A percentile compares a stretch with the other conserved stretches of the same genome.
Conservation (phyloP, 2,113 vertebrate species). For the Puma concolor region DNA sequence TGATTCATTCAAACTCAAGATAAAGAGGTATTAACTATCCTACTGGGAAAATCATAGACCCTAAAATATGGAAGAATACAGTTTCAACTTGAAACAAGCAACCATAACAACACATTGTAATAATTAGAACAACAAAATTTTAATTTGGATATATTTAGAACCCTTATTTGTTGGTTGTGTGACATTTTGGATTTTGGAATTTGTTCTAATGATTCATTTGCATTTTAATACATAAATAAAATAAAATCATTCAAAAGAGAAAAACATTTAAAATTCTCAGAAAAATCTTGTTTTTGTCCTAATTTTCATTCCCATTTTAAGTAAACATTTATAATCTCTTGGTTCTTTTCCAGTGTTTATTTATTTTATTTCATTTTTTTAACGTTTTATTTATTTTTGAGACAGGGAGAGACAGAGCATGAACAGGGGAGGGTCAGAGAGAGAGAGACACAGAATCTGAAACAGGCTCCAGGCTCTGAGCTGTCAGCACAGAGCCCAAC, state of each 20-base stretch:
- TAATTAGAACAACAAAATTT: neutral
- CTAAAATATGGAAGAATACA: neutral
- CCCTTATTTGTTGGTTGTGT: neutral
- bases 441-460: too few species aligned
- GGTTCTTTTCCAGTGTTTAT: neutral
- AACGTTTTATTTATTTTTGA: too few species aligned
- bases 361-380: neutral
- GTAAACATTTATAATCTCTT: neutral
- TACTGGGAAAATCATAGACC: neutral
- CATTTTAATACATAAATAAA: slow-evolving; percentile 22
- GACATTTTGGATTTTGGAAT: neutral
- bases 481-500: too few species aligned
- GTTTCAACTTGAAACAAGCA: neutral
- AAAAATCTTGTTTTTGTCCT: neutral
- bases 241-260: neutral
- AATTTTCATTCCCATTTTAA: neutral
- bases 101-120: fast-evolving
- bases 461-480: too few species aligned
- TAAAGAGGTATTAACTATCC: neutral
- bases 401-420: too few species aligned
- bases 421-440: too few species aligned
- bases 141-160: neutral
- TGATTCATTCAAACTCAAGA: neutral
- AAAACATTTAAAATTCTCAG: neutral
- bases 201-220: slow-evolving; percentile 2